These are phyloP conservation scores for Nibea coibor DNA, from an alignment of 2,113 vertebrate genomes.

Conservation along the genomic window DNA sequence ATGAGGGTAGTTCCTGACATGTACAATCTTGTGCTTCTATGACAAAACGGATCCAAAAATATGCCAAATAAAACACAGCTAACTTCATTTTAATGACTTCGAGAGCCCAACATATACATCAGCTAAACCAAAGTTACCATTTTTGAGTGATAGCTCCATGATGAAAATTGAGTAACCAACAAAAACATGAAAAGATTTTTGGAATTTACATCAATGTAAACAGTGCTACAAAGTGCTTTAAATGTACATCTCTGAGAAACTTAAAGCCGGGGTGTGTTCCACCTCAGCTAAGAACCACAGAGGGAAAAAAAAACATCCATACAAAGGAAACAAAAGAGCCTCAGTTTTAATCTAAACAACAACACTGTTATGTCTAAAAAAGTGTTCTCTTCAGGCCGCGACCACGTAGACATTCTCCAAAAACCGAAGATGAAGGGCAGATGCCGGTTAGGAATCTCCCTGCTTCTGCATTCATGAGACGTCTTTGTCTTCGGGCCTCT, in stretches of 20 bases:
- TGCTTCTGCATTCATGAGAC: slow-evolving; percentile 8
- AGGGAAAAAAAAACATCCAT: background rate
- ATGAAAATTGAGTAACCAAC: slow-evolving; percentile 4
- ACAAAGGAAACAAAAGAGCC: slow-evolving; percentile 16
- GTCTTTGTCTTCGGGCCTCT: slow-evolving; percentile 43
- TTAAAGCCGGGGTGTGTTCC: slow-evolving; percentile 23
- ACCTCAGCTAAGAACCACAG: slow-evolving; percentile 49
- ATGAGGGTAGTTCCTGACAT: background rate
- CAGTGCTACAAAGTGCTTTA: slow-evolving; percentile 8
- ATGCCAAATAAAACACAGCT: background rate
- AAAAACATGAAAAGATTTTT: slow-evolving; percentile 27
- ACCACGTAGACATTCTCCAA: slow-evolving; percentile 48
- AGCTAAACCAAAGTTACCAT: too few species aligned
- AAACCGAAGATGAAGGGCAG: slow-evolving; percentile 35
- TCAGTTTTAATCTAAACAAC: slow-evolving; percentile 38
- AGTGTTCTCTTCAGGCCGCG: slow-evolving; percentile 18
- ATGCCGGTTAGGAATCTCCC: slow-evolving; percentile 61
- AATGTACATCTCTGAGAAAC: slow-evolving; percentile 35
- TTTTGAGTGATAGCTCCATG: background rate
- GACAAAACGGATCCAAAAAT: slow-evolving; percentile 2
- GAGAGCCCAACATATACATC: background rate
- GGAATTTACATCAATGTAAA: slow-evolving; percentile 19
- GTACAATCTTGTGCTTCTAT: background rate
- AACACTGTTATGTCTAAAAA: slow-evolving; percentile 41
- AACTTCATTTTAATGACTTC: background rate